Evolutionary conservation across 2,797 vertebrate genomes (phyloP), one percentile per base, ranked within the genome.

Genomic region (Pelodytes ibericus): DNA sequence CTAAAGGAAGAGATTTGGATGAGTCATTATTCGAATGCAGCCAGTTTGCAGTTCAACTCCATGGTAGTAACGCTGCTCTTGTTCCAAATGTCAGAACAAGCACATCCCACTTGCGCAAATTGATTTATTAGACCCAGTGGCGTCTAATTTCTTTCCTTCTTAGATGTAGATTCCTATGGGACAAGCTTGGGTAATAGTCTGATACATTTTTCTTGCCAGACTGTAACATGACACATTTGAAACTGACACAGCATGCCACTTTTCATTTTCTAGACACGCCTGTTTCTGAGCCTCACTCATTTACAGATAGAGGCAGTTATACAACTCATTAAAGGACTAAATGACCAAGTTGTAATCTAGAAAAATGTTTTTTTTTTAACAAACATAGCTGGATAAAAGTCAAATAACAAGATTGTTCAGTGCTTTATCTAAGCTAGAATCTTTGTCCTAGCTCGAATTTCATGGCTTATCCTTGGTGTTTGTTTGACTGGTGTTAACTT

Each of bases 81-180:
- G 44, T 58, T 41, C 59, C 49, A 22, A 24, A 62, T 56, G 49
- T 70, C 4, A 13, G 31, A 60, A 56, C 41, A 25, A 70, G 31
- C 18, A 62, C 53, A 57, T 71, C 59, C 61, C 22, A 62, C 30
- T 29, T 64, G 59, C n/a, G 25, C 4, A 20, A 71, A 71, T 64
- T 77, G 74, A 77, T 77, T 76, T 70, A 76, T 75, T 57, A 63
- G 53, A 33, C 44, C 33, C 51, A 36, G 49, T 71, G 74, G 67
- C 59, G 59, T 76, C 74, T 71, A 76, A 63, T 57, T 71, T 70
- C 74, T 65, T 36, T 36, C 41, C 47, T 69, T 63, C 64, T 65
- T 61, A 67, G 29, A 22, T 66, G 49, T 39, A 33, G 69, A 60
- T 24, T 36, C 41, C 8, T 26, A 27, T n/a, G 18, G 51, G 61